Conservation (phyloP, 1,140 invertebrate species). For the Diabrotica virgifera region DNA sequence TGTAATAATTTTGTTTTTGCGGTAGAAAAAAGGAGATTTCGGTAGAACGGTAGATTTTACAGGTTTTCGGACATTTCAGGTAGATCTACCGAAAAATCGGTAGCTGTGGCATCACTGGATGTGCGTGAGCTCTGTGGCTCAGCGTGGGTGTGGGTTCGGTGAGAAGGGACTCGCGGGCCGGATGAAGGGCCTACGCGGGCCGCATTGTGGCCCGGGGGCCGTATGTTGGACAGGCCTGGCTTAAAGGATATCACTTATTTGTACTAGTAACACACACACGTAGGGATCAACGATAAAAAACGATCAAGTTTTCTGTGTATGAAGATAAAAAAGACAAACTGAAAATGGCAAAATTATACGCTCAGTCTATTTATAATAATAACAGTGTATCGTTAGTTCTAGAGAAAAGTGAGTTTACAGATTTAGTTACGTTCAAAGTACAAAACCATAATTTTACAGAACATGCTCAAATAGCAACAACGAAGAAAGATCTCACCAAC, state of each 20-base stretch:
- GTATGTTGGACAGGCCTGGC: no score
- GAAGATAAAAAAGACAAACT: conserved; percentile 1
- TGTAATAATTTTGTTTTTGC: no score
- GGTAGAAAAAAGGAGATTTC: no score
- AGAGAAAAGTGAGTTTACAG: background rate
- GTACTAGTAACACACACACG: conserved; percentile 1
- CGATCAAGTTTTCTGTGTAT: conserved; percentile 8
- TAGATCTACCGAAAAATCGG: no score
- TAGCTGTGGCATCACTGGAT: no score
- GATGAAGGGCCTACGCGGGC: no score
- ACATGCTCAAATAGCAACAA: background rate
- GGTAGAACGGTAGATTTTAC: no score
- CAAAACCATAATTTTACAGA: background rate
- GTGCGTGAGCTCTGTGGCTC: no score
- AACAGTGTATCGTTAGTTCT: background rate
- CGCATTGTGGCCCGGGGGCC: no score
- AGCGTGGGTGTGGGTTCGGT: no score
- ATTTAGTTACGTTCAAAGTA: conserved; percentile 1
- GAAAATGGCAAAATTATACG: conserved; percentile 1
- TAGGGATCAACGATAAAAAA: conserved; percentile 14
- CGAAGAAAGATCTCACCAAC: background rate
- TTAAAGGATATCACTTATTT: conserved; percentile 7
- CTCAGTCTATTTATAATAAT: background rate
- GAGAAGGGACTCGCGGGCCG: no score
- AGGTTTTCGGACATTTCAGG: no score